These are phyloP conservation scores for Halichondria panicea DNA, from an alignment of 37 sponge, comb jelly and placozoan species.

Conservation along the genomic window DNA sequence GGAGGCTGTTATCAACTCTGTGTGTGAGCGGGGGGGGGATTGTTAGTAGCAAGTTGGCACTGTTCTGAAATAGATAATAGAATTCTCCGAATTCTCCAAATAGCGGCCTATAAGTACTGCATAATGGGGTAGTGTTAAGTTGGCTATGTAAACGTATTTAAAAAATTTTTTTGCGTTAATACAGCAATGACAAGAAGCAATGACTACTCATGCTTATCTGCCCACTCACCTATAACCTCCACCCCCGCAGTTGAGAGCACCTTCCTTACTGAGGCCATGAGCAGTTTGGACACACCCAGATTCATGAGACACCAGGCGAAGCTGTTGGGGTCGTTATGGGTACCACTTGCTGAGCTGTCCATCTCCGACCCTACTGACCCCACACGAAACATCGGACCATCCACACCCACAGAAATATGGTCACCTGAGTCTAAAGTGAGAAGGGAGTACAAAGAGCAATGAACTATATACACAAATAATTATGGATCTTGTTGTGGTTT, in stretches of 20 bases:
- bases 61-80: too few species aligned
- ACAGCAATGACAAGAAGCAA: not conserved
- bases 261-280: conserved; percentile 38
- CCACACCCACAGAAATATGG: too few species aligned
- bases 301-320: conserved; percentile 82
- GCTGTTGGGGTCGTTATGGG: conserved; percentile 49
- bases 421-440: too few species aligned
- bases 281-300: conserved; percentile 45
- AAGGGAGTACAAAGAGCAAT: too few species aligned
- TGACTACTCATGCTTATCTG: not conserved
- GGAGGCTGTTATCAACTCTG: too few species aligned
- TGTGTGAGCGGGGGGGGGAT: too few species aligned
- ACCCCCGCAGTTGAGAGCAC: conserved; percentile 68
- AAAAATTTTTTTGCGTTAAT: not conserved
- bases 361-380: not conserved
- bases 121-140: not conserved
- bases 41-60: too few species aligned
- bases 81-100: too few species aligned
- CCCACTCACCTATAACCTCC: conserved; percentile 68
- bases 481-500: too few species aligned
- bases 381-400: not conserved
- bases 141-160: not conserved
- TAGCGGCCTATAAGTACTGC: too few species aligned
- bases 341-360: not conserved
- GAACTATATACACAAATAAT: too few species aligned